A percentile compares a stretch with the other conserved stretches of the same genome.
Evolutionary conservation across 2,113 vertebrate genomes (phyloP).

Genomic region (Pardalotus punctatus): DNA sequence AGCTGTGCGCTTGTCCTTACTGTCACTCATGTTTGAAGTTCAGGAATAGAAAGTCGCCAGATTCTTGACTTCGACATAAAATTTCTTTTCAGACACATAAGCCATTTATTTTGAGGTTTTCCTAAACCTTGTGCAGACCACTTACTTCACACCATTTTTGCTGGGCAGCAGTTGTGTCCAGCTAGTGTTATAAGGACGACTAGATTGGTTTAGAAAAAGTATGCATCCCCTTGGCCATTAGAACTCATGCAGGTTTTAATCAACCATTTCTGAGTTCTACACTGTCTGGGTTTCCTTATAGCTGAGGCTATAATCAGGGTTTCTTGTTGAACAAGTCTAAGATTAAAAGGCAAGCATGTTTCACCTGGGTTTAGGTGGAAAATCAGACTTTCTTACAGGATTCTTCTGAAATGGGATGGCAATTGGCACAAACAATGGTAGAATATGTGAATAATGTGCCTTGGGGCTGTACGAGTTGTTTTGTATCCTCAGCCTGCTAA

Average conservation of each 20-base stretch:
- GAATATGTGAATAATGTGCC: background rate
- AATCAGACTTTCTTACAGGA: background rate
- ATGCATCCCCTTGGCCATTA: background rate
- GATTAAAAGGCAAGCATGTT: background rate
- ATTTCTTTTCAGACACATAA: background rate
- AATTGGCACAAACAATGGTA: background rate
- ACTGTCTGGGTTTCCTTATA: background rate
- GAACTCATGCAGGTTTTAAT: background rate
- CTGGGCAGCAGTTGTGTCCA: background rate
- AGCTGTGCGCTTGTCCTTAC: accelerated
- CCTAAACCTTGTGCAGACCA: background rate
- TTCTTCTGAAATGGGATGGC: background rate
- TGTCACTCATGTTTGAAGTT: background rate
- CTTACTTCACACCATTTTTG: background rate
- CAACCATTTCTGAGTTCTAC: background rate
- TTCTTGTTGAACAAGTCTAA: background rate
- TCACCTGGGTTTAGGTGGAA: background rate
- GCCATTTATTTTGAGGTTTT: background rate
- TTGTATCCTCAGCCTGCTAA: background rate
- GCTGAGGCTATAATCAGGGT: background rate
- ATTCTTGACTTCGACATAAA: background rate
- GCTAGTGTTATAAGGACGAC: background rate
- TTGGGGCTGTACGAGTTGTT: background rate
- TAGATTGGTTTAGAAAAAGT: background rate
- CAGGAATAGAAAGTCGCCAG: background rate